Evolutionary conservation across 1,140 invertebrate species (phyloP), one percentile per base, ranked within the genome.

Genomic region (Drosophila asahinai): DNA sequence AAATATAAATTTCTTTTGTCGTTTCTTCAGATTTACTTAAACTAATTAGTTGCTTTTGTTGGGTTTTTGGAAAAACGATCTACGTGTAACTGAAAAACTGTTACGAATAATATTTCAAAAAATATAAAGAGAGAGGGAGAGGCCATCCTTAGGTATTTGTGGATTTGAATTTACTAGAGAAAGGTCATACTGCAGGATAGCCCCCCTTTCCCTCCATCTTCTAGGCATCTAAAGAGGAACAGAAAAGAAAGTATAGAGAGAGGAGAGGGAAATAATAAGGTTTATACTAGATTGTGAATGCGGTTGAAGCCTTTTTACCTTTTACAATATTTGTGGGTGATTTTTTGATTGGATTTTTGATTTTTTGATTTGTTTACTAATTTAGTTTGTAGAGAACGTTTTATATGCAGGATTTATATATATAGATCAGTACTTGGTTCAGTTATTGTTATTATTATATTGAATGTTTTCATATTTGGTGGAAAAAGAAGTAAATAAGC

Each of bases 401-500:
- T 82, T 60, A 55, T 77, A 77, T 71, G 68, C 65, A 83, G 68
- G 63, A 66, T 79, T 83, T 77, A 84, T 80, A 77, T 38, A 55
- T 22, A 57, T 38, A 57, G 54, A 40, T 57, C 36, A 57, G 52
- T 55, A 38, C 33, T 55, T 22, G 33, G 61, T 66, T 80, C 66
- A 77, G 76, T 73, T 77, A 60, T 86, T 75, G 60, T 79, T 77
- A 66, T 66, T 81, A 73, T 66, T 81, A 73, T 84, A 80, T 63
- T 81, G 65, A 81, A 82, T 86, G 68, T 74, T 72, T 87, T 52
- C 36, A 57, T 57, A 78, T 74, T 67, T 70, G n/a, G 83, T 84
- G 84, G 81, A 86, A 87, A 87, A 91, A 91, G 86, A 91, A 91
- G 84, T 91, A 91, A 91, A 91, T 91, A 91, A 91, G 89, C 89